Evolutionary conservation across 2,113 vertebrate species (phyloP).

Genomic region (Silurus asotus): DNA sequence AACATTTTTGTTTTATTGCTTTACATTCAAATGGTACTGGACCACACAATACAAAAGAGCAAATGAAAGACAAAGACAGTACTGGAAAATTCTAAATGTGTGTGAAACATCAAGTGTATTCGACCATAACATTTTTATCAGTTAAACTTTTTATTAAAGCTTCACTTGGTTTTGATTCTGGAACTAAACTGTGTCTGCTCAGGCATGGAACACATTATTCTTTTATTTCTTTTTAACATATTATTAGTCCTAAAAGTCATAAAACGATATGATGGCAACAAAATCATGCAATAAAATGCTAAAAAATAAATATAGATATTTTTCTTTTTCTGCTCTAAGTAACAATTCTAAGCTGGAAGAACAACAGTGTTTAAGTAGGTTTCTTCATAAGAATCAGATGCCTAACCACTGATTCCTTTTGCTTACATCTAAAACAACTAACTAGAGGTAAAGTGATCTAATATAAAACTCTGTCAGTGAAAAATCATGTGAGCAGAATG

Average conservation of each 20-base stretch:
- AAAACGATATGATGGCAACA: slow-evolving; percentile 48
- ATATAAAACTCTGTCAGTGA: slow-evolving; percentile 49
- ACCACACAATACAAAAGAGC: slow-evolving; percentile 54
- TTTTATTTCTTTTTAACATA: slow-evolving; percentile 43
- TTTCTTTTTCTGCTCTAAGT: slow-evolving; percentile 49
- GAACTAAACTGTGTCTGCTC: slow-evolving; percentile 1
- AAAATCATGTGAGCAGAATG: slow-evolving; percentile 50
- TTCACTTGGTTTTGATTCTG: slow-evolving; percentile 10
- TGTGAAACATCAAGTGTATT: slow-evolving; percentile 43
- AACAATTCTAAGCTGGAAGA: slow-evolving; percentile 56
- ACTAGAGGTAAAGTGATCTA: slow-evolving; percentile 38
- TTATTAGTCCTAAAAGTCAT: slow-evolving; percentile 38
- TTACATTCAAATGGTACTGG: slow-evolving; percentile 65
- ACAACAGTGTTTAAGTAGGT: slow-evolving; percentile 65
- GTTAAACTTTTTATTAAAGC: neutral
- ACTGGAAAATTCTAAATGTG: slow-evolving; percentile 43
- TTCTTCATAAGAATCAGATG: slow-evolving; percentile 50
- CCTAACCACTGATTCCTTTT: slow-evolving; percentile 6
- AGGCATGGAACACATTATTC: neutral
- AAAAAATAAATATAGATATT: slow-evolving; percentile 62
- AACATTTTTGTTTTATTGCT: slow-evolving; percentile 58
- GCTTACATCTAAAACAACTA: slow-evolving; percentile 26
- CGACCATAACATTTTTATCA: neutral
- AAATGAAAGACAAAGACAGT: slow-evolving; percentile 42
- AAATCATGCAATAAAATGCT: slow-evolving; percentile 64